Conservation (phyloP, 2,888 invertebrate genomes). For the Amiota communis region DNA sequence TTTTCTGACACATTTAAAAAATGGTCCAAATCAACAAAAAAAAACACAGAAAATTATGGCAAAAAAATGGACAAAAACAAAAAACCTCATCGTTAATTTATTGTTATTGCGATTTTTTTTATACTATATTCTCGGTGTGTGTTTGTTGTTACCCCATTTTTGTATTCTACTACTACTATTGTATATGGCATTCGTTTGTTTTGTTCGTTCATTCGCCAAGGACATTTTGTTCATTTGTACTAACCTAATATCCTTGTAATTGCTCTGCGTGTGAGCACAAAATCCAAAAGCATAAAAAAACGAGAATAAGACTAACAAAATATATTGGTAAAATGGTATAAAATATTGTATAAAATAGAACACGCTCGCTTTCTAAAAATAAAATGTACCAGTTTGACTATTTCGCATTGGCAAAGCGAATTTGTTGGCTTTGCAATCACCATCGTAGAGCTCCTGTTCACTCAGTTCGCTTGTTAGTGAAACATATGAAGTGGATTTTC, state of each 20-base stretch:
- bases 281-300: slow-evolving; percentile 40
- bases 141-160: not conserved
- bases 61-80: slow-evolving; percentile 1
- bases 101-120: slow-evolving; percentile 54
- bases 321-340: slow-evolving; percentile 13
- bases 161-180: slow-evolving; percentile 16
- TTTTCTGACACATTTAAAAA: slow-evolving; percentile 60
- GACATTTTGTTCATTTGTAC: slow-evolving; percentile 57
- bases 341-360: not conserved
- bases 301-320: not conserved
- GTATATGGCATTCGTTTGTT: not conserved
- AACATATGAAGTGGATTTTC: slow-evolving; percentile 47
- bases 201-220: slow-evolving; percentile 43
- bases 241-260: slow-evolving; percentile 63
- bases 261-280: slow-evolving; percentile 35
- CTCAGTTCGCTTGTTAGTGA: slow-evolving; percentile 49
- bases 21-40: not conserved
- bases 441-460: slow-evolving; percentile 14
- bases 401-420: slow-evolving; percentile 38
- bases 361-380: slow-evolving; percentile 23
- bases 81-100: slow-evolving; percentile 48
- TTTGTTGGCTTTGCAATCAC: too few species aligned
- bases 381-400: not conserved
- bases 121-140: not conserved
- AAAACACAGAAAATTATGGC: slow-evolving; percentile 15